Conservation (phyloP, 2,888 invertebrate genomes). For the Ichneumoninae sp. region DNA sequence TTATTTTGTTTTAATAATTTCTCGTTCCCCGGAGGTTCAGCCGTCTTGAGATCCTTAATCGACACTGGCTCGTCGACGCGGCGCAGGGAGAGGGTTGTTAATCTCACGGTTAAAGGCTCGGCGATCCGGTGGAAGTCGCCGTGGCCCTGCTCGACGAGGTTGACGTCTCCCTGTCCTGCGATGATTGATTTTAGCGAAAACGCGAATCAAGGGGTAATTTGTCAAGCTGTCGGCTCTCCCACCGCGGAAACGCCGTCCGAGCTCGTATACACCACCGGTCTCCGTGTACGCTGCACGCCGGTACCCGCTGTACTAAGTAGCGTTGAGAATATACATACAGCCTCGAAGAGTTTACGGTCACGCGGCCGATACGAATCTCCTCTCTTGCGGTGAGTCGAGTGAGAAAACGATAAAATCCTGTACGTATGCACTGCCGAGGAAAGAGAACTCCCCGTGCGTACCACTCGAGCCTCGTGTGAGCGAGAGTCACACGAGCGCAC, state of each 20-base stretch:
- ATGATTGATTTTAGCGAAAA: slow-evolving; percentile 84
- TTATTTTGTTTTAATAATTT: not conserved
- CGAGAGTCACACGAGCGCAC: slow-evolving; percentile 20
- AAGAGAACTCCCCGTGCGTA: slow-evolving; percentile 22
- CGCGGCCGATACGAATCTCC: slow-evolving; percentile 65
- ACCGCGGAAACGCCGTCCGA: slow-evolving; percentile 65
- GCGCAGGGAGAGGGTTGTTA: not conserved
- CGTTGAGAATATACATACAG: slow-evolving; percentile 39
- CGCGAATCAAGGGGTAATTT: slow-evolving; percentile 83
- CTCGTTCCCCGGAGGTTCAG: not conserved
- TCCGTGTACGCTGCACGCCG: slow-evolving; percentile 40
- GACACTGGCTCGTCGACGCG: not conserved
- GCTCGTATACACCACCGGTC: slow-evolving; percentile 67
- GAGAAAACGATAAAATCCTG: slow-evolving; percentile 63
- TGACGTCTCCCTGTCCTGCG: slow-evolving; percentile 55
- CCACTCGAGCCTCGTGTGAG: slow-evolving; percentile 28
- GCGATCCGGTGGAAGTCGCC: slow-evolving; percentile 13
- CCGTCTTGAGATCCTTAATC: slow-evolving; percentile 9
- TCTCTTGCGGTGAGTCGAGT: slow-evolving; percentile 34
- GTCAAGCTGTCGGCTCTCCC: slow-evolving; percentile 83
- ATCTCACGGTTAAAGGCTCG: not conserved
- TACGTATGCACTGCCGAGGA: slow-evolving; percentile 25
- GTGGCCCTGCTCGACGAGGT: slow-evolving; percentile 4
- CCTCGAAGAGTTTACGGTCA: slow-evolving; percentile 64
- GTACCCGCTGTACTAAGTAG: not conserved